A percentile compares a stretch with the other conserved stretches of the same genome.
These are phyloP conservation scores for Datnioides undecimradiatus DNA, from an alignment of 2,113 vertebrate genomes.

Conservation along the genomic window DNA sequence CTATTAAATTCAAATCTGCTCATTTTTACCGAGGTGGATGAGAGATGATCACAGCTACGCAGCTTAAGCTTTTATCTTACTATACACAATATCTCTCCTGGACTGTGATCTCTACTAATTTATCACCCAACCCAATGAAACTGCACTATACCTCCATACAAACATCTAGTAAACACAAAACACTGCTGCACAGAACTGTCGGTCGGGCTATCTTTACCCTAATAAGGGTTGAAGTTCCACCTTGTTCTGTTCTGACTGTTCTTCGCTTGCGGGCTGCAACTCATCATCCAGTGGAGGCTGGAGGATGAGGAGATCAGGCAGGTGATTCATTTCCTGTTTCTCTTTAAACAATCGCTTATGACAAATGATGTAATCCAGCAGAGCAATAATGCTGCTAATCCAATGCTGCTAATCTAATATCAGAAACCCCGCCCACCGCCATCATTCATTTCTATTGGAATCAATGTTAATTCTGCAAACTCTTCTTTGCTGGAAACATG, in stretches of 20 bases:
- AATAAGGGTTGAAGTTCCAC: not conserved
- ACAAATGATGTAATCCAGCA: not conserved
- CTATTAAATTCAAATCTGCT: too few species aligned
- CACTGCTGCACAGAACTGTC: not conserved
- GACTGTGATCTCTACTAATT: too few species aligned
- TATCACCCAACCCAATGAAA: not conserved
- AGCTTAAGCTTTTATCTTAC: not conserved
- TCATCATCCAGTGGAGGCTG: not conserved
- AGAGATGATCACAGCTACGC: not conserved
- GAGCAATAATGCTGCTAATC: not conserved
- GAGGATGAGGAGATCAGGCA: conserved; percentile 1
- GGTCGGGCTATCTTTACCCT: not conserved
- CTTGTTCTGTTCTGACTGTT: not conserved
- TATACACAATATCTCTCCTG: too few species aligned
- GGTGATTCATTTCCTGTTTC: conserved; percentile 10
- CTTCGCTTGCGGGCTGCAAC: not conserved
- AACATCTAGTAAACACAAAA: not conserved
- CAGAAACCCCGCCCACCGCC: not conserved
- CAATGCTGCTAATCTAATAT: not conserved
- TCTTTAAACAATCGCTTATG: conserved; percentile 1
- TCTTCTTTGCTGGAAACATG: not conserved
- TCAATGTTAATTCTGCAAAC: not conserved
- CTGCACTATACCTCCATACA: not conserved
- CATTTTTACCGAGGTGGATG: too few species aligned
- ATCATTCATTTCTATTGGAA: not conserved